These are phyloP conservation scores for Drosophila virilis DNA, from an alignment of 1,140 invertebrate genomes.

Conservation along the genomic window DNA sequence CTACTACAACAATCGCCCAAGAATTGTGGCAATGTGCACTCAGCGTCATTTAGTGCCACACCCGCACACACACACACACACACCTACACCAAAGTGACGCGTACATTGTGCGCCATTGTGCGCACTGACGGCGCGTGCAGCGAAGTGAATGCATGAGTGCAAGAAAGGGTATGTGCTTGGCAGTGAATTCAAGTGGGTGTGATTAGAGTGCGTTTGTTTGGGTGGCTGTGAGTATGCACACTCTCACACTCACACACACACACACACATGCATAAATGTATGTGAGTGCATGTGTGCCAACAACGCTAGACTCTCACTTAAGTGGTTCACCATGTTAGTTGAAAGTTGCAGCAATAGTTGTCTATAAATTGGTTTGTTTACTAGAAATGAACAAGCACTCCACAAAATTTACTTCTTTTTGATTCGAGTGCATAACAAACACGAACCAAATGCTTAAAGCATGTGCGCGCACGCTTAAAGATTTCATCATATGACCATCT, in stretches of 20 bases:
- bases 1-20: constrained; percentile 42
- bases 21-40: constrained; percentile 76
- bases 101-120: constrained; percentile 55
- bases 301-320: constrained; percentile 12
- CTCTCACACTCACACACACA: neutral
- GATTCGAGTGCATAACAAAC: neutral
- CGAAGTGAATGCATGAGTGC: constrained; percentile 47
- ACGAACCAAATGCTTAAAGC: neutral
- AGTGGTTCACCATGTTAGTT: constrained; percentile 39
- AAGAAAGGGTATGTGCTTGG: constrained; percentile 8
- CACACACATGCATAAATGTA: constrained; percentile 13
- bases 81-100: constrained; percentile 11
- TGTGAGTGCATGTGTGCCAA: constrained; percentile 8
- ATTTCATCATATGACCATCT: neutral
- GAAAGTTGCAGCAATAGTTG: constrained; percentile 27
- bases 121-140: constrained; percentile 53
- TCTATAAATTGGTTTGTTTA: constrained; percentile 51
- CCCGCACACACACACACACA: constrained; percentile 18
- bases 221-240: neutral
- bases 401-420: constrained; percentile 4
- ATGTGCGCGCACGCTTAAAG: neutral
- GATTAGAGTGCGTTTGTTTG: constrained; percentile 39
- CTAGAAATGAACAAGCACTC: constrained; percentile 28
- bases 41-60: constrained; percentile 71
- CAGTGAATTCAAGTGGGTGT: constrained; percentile 37